Evolutionary conservation across 2,888 invertebrate genomes (phyloP), one percentile per base, ranked within the genome.

Genomic region (Macaria notata): DNA sequence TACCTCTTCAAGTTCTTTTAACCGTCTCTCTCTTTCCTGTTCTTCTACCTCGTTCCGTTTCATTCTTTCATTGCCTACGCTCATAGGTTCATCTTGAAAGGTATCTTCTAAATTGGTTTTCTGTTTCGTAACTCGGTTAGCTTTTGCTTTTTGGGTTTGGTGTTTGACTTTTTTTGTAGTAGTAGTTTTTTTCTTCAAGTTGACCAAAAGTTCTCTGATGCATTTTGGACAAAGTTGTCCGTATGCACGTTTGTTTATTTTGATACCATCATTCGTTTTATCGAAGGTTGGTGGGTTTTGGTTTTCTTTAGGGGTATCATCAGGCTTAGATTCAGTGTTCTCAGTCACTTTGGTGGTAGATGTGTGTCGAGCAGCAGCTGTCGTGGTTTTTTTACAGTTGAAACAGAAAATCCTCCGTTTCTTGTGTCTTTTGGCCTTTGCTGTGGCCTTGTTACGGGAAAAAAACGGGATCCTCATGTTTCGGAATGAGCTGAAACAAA

Each of bases 391-490:
- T 66, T 73, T 4, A 63, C 71, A 71, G 5, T 68, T 72, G 5
- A 72, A 63, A 53, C 65, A 65, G 49, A 79, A 75, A 0, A 76
- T 53, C 59, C 75, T 83, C 49, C 78, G 74, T 58, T 81, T 83
- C 54, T 77, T 80, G 30, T 66, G 66, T 59, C 75, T 77, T 41
- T 77, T 80, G 0, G 65, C 36, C 39, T 73, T 72, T 33, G 55
- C 55, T 50, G 71, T 38, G 68, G 49, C 59, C 68, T 79, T 79
- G 9, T 78, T 77, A 84, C 63, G 84, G 79, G 78, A 86, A 84
- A 87, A 87, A 86, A 86, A 86, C 76, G 88, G 87, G 61, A 87
- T 64, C 66, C 71, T 84, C 63, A 83, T 70, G n/a, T 69, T 61
- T 65, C 71, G 76, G 33, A 79, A 72, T 1, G 75, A 61, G 56